Percentiles rank a stretch among this genome's conserved stretches.
These are phyloP conservation scores for Cylindroiulus punctatus DNA, from an alignment of 2,888 invertebrate genomes.

Conservation along the genomic window DNA sequence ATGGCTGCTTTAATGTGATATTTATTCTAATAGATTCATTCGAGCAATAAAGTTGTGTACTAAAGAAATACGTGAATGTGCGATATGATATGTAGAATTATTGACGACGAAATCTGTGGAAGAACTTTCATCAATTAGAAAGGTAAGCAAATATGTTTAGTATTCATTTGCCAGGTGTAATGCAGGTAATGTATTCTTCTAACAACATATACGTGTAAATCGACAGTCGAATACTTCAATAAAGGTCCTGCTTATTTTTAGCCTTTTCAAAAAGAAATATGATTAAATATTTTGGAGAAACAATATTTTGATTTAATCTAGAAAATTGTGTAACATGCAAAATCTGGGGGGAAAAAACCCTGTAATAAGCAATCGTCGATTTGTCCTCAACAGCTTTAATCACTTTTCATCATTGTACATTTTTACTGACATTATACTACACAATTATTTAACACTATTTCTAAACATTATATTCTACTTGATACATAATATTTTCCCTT, in stretches of 20 bases:
- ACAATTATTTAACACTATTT: conserved; percentile 17
- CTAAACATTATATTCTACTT: not conserved
- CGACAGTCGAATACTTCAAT: too few relatives aligned
- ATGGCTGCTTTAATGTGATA: conserved; percentile 13
- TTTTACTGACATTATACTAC: conserved; percentile 15
- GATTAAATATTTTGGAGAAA: too few relatives aligned
- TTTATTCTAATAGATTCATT: conserved; percentile 35
- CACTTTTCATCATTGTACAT: conserved; percentile 30
- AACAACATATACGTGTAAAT: too few relatives aligned
- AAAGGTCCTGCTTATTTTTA: too few relatives aligned
- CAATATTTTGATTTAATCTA: too few relatives aligned
- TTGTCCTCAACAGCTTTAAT: conserved; percentile 15
- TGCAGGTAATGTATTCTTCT: too few relatives aligned
- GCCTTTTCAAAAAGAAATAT: too few relatives aligned
- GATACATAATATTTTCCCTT: conserved; percentile 11
- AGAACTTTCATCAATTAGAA: too few relatives aligned
- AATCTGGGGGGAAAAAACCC: not conserved
- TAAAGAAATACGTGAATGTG: conserved; percentile 9
- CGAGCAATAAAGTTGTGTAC: conserved; percentile 29
- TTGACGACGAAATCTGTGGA: too few relatives aligned
- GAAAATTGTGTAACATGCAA: not conserved
- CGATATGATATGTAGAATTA: too few relatives aligned
- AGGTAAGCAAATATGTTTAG: too few relatives aligned
- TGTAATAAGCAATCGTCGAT: not conserved
- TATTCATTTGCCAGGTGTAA: too few relatives aligned